phyloP scores from a whole-genome alignment of 2,888 invertebrate species.

The Acanthosepion pharaonis region DNA sequence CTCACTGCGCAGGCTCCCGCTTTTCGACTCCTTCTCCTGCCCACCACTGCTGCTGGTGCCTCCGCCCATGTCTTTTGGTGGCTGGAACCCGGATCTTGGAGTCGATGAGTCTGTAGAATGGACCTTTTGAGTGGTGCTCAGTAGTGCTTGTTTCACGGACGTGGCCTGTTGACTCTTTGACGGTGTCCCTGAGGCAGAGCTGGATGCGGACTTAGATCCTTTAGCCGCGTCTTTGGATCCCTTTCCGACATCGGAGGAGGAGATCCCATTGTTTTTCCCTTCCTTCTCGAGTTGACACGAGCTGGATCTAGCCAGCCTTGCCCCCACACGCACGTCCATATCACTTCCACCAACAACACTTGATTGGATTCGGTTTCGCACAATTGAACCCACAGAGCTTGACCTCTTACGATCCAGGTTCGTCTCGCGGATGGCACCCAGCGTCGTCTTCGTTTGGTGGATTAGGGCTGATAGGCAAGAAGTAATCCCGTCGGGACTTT shows the following conservation, averaged over 20 bases:
- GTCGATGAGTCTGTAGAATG: slow-evolving; percentile 33
- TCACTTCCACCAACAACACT: slow-evolving; percentile 44
- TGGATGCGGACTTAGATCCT: slow-evolving; percentile 41
- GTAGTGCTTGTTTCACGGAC: slow-evolving; percentile 44
- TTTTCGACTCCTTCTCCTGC: slow-evolving; percentile 37
- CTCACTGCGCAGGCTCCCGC: background rate
- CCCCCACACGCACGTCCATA: slow-evolving; percentile 40
- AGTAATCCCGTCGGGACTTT: slow-evolving; percentile 38
- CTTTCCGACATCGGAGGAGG: background rate
- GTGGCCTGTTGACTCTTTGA: slow-evolving; percentile 39
- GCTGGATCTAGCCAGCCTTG: slow-evolving; percentile 46
- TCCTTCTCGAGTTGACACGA: slow-evolving; percentile 40
- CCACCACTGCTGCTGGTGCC: background rate
- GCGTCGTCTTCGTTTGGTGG: slow-evolving; percentile 40
- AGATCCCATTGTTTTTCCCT: background rate
- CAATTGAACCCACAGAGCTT: slow-evolving; percentile 42
- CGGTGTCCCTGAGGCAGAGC: slow-evolving; percentile 43
- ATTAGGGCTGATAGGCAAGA: slow-evolving; percentile 35
- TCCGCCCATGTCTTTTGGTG: slow-evolving; percentile 13
- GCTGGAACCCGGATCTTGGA: slow-evolving; percentile 38
- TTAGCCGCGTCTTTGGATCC: background rate
- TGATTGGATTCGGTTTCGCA: slow-evolving; percentile 43
- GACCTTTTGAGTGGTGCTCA: slow-evolving; percentile 43
- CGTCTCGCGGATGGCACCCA: slow-evolving; percentile 39
- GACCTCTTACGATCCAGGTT: slow-evolving; percentile 39